A percentile compares a stretch with the other conserved stretches of the same genome.
These are phyloP conservation scores for Euphysa ruthae DNA, from an alignment of 30 jellyfish, hydroid and myxozoan genomes.

Conservation along the genomic window DNA sequence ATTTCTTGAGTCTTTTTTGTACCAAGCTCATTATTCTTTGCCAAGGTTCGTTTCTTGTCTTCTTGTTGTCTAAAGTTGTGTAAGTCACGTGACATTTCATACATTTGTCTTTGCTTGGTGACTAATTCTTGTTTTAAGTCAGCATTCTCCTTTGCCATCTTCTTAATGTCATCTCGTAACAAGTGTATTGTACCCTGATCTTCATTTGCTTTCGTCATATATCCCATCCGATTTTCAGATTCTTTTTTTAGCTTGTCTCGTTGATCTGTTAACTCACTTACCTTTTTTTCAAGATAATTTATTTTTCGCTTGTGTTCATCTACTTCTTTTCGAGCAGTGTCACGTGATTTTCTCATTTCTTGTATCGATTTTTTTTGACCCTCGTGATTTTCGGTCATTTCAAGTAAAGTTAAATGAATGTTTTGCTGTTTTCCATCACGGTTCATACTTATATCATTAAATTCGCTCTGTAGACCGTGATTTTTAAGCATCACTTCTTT, in stretches of 20 bases:
- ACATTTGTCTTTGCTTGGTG: slow-evolving; percentile 48
- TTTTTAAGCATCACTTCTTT: slow-evolving; percentile 67
- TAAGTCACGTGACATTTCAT: slow-evolving; percentile 71
- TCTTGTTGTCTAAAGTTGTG: slow-evolving; percentile 45
- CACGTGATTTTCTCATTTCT: slow-evolving; percentile 29
- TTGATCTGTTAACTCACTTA: slow-evolving; percentile 51
- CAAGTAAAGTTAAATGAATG: slow-evolving; percentile 19
- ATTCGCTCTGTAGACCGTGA: slow-evolving; percentile 43
- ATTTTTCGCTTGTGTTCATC: slow-evolving; percentile 29
- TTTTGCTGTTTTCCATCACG: slow-evolving; percentile 28
- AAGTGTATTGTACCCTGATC: slow-evolving; percentile 90
- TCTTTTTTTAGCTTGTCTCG: slow-evolving; percentile 59
- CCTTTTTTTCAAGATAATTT: slow-evolving; percentile 35
- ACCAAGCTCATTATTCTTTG: slow-evolving; percentile 34
- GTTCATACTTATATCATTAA: slow-evolving; percentile 19
- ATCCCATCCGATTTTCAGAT: slow-evolving; percentile 58
- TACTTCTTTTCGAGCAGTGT: slow-evolving; percentile 25
- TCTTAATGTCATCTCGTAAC: slow-evolving; percentile 88
- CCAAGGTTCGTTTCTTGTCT: slow-evolving; percentile 22
- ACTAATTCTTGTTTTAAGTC: slow-evolving; percentile 56
- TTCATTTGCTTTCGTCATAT: slow-evolving; percentile 53
- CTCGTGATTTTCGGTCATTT: slow-evolving; percentile 8
- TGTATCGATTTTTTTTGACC: slow-evolving; percentile 44
- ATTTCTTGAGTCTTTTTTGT: slow-evolving; percentile 49
- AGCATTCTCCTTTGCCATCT: slow-evolving; percentile 78